phyloP scores from a whole-genome alignment of 2,888 invertebrate genomes.

The Platerodrilus igneus region DNA sequence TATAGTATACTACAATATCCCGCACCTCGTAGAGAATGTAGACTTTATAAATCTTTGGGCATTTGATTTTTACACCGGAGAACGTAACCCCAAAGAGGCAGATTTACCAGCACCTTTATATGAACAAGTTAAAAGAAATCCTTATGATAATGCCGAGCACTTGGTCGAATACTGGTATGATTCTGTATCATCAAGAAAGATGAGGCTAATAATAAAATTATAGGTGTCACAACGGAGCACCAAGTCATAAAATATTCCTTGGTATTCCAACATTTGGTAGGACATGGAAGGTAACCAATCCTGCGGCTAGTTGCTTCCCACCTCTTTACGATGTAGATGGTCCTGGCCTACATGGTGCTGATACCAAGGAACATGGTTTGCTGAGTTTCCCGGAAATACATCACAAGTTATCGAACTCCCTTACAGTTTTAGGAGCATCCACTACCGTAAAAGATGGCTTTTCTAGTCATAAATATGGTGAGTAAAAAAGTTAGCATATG shows the following conservation, averaged over 20 bases:
- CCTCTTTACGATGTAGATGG: constrained; percentile 62
- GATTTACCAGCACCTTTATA: constrained; percentile 73
- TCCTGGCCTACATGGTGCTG: constrained; percentile 66
- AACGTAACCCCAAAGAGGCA: constrained; percentile 71
- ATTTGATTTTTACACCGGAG: constrained; percentile 74
- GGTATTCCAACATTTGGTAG: constrained; percentile 69
- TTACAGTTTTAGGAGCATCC: constrained; percentile 59
- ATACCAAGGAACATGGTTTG: constrained; percentile 65
- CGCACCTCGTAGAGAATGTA: constrained; percentile 66
- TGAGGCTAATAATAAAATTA: too few species aligned
- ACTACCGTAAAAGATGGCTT: constrained; percentile 71
- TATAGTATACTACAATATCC: constrained; percentile 78
- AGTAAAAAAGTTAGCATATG: too few species aligned
- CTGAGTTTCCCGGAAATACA: constrained; percentile 79
- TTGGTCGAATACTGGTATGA: constrained; percentile 62
- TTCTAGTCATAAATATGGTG: constrained; percentile 72
- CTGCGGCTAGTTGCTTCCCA: constrained; percentile 75
- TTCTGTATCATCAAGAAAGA: too few species aligned
- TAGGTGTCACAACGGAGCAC: constrained; percentile 59
- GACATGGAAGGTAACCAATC: constrained; percentile 71
- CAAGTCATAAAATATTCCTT: constrained; percentile 64
- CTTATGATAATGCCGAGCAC: constrained; percentile 63
- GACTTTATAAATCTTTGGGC: constrained; percentile 76
- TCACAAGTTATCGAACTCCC: constrained; percentile 64
- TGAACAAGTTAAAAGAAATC: constrained; percentile 66